Conservation (phyloP, 1,140 invertebrate species). For the Solen grandis region DNA sequence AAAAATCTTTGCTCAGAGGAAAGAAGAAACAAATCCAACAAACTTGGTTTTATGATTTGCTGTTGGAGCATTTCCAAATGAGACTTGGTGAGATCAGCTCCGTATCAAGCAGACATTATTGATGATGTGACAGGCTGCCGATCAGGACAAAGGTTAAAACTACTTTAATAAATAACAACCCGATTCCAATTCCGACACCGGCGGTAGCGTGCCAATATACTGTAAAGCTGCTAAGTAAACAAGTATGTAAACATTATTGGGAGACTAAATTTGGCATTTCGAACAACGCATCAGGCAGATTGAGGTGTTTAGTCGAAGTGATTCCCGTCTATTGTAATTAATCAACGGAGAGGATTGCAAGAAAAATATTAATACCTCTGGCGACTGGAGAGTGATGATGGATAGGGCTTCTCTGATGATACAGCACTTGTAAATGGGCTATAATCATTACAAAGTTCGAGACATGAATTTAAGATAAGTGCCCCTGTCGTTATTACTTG, state of each 20-base stretch:
- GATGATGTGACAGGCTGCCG: background rate
- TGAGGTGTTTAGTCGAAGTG: slow-evolving; percentile 16
- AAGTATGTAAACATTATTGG: background rate
- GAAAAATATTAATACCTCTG: slow-evolving; percentile 1
- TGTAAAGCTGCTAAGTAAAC: background rate
- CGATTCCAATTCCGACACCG: background rate
- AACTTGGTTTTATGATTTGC: too few relatives aligned
- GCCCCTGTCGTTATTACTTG: too few relatives aligned
- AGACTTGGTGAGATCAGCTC: too few relatives aligned
- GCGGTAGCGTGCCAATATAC: background rate
- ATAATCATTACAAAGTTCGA: background rate
- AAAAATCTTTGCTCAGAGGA: too few relatives aligned
- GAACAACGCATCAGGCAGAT: slow-evolving; percentile 17
- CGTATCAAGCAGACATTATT: too few relatives aligned
- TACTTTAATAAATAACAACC: slow-evolving; percentile 27
- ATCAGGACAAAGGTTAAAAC: slow-evolving; percentile 17
- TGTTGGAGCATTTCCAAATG: too few relatives aligned
- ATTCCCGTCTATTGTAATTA: slow-evolving; percentile 21
- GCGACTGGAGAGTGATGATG: slow-evolving; percentile 24
- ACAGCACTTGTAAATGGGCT: background rate
- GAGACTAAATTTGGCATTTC: slow-evolving; percentile 10
- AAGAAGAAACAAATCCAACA: too few relatives aligned
- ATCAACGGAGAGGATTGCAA: slow-evolving; percentile 2
- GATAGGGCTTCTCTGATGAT: background rate
- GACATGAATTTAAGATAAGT: background rate